Evolutionary conservation across 2,797 vertebrate genomes (phyloP), one percentile per base, ranked within the genome.

Genomic region (Tenualosa ilisha): DNA sequence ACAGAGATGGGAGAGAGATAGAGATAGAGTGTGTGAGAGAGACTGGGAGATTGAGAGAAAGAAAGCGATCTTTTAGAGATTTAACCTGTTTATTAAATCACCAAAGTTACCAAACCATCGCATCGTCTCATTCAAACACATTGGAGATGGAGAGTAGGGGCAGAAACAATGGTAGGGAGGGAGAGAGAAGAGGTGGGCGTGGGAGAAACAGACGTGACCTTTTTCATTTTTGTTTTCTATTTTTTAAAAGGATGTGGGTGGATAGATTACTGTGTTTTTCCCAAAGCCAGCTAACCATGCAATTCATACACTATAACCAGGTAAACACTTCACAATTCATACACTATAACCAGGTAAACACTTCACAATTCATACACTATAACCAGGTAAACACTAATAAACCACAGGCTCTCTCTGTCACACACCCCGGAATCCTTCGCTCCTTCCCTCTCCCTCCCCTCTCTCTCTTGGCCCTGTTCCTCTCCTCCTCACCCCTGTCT

Each of bases 401-500:
- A 9, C 8, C 11, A 12, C 50, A 51, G 7, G 50, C 9, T 65
- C 22, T 12, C n/a, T 24, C 46, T 83, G 9, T 15, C 8, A 53
- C 51, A 20, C n/a, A 43, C 11, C 40, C 5, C 20, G 22, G 56
- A 22, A 59, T 59, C 40, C 11, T n/a, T 8, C 6, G 0, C 31
- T 24, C 46, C 94, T 93, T 51, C 94, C 94, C 87, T 94, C 92
- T 24, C 17, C 94, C 90, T n/a, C 94, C 93, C 0, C 94, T 11
- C 3, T 26, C 92, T 15, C 51, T 17, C 8, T 53, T 17, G 26
- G 12, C 40, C 85, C 87, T 22, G 3, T 17, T 20, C 37, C 31
- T 40, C 17, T 37, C 53, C 37, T 72, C 17, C 86, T 87, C 92
- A 98, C 97, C 97, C 97, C 89, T 96, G 96, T 84, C 97, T 92